phyloP scores from a whole-genome alignment of 2,888 invertebrate genomes.

The Deilephila elpenor region DNA sequence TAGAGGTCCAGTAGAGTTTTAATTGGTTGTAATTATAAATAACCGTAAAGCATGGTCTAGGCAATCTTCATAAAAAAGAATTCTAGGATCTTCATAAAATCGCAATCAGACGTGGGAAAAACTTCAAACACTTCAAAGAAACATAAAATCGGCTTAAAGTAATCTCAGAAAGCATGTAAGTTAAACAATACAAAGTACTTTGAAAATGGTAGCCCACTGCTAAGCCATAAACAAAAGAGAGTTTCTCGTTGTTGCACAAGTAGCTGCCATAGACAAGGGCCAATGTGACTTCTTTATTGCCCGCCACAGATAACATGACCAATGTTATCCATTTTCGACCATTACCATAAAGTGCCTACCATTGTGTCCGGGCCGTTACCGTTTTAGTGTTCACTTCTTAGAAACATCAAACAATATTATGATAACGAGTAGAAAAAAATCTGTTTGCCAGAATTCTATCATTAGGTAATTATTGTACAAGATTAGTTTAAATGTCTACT shows the following conservation, averaged over 20 bases:
- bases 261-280: slow-evolving; percentile 61
- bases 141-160: not conserved
- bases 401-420: slow-evolving; percentile 45
- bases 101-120: slow-evolving; percentile 1
- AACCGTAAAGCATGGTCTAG: no score
- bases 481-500: not conserved
- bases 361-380: slow-evolving; percentile 57
- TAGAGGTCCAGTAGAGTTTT: no score
- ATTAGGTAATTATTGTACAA: slow-evolving; percentile 8
- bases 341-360: slow-evolving; percentile 73
- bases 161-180: not conserved
- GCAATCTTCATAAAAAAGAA: no score
- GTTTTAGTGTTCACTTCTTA: slow-evolving; percentile 36
- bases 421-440: slow-evolving; percentile 33
- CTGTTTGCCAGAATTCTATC: slow-evolving; percentile 2
- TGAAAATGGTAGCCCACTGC: slow-evolving; percentile 24
- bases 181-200: slow-evolving; percentile 29
- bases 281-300: slow-evolving; percentile 74
- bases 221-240: slow-evolving; percentile 34
- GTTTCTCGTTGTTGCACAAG: slow-evolving; percentile 62
- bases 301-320: slow-evolving; percentile 69
- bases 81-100: no score
- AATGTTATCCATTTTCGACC: slow-evolving; percentile 70
- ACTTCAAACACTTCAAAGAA: not conserved
- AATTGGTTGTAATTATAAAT: no score